Conservation (phyloP, 2,113 vertebrate species). For the Ginglymostoma cirratum region DNA sequence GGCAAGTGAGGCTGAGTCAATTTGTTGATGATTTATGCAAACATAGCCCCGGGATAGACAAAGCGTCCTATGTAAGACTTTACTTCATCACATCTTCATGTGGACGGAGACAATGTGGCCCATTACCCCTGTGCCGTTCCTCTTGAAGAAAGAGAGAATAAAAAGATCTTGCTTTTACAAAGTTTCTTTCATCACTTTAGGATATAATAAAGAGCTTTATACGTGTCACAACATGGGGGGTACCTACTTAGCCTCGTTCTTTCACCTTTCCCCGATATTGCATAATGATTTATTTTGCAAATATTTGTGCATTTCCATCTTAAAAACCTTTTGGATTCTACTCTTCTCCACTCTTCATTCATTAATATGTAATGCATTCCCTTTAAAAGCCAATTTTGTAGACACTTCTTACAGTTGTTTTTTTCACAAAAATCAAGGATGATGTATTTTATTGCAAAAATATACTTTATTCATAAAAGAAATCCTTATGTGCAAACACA, state of each 20-base stretch:
- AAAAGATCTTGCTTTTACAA: neutral
- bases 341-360: neutral
- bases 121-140: no score
- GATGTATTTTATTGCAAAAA: no score
- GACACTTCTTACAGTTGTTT: neutral
- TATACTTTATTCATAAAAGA: no score
- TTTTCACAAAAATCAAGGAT: neutral
- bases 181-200: neutral
- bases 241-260: neutral
- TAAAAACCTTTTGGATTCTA: neutral
- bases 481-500: no score
- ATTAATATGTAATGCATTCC: neutral
- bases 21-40: neutral
- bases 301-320: neutral
- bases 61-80: neutral
- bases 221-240: no score
- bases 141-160: neutral
- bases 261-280: neutral
- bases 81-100: neutral
- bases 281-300: neutral
- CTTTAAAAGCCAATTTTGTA: neutral
- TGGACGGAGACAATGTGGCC: neutral
- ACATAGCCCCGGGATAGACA: neutral
- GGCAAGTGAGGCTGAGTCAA: neutral
- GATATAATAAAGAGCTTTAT: neutral